phyloP scores from a whole-genome alignment of 2,888 invertebrate species.

The Chloroclystis v-ata region DNA sequence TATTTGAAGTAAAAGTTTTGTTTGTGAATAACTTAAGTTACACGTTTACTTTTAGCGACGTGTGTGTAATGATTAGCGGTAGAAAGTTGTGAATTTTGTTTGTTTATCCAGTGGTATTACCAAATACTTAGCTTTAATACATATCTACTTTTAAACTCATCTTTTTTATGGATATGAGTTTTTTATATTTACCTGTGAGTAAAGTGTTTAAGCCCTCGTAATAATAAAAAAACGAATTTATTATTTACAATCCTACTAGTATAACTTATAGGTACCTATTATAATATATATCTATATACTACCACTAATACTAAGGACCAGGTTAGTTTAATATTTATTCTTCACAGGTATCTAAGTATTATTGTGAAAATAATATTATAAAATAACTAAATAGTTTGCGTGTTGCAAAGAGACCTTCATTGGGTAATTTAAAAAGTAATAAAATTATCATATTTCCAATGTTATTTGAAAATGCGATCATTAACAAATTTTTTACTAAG shows the following conservation, averaged over 20 bases:
- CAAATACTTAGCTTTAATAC: too few relatives aligned
- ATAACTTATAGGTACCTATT: too few relatives aligned
- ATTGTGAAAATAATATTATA: too few relatives aligned
- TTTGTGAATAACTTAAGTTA: conserved; percentile 4
- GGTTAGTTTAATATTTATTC: neutral
- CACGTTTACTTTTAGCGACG: neutral
- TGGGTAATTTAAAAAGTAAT: neutral
- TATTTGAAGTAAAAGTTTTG: conserved; percentile 54
- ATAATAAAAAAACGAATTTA: too few relatives aligned
- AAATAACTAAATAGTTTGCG: neutral
- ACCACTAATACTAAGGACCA: too few relatives aligned
- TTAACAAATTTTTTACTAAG: too few relatives aligned
- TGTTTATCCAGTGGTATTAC: neutral
- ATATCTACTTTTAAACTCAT: too few relatives aligned
- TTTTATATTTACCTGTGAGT: too few relatives aligned
- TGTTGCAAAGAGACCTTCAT: conserved; percentile 6
- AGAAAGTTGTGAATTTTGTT: conserved; percentile 11
- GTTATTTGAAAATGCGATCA: neutral
- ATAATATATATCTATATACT: too few relatives aligned
- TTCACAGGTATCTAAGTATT: neutral
- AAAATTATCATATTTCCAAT: conserved; percentile 11
- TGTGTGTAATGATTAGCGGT: conserved; percentile 1
- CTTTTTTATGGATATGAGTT: too few relatives aligned
- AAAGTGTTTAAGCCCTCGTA: too few relatives aligned
- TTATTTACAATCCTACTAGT: too few relatives aligned